Evolutionary conservation across 2,888 invertebrate genomes (phyloP).

Genomic region (Tenthredo livida): DNA sequence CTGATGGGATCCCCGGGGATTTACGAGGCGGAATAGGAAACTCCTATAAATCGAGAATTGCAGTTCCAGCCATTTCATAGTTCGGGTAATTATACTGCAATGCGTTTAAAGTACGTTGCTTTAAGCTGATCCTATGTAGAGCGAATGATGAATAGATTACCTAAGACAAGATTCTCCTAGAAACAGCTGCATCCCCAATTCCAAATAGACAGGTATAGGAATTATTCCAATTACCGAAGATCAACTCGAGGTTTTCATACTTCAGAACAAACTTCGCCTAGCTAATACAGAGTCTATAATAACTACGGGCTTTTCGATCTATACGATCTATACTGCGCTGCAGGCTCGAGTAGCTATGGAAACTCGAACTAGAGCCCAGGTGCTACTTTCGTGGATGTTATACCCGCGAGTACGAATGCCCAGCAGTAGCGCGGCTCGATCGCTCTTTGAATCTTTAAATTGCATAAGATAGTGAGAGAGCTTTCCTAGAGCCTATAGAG

Average conservation of each 20-base stretch:
- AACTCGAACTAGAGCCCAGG: not conserved
- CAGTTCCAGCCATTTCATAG: slow-evolving; percentile 39
- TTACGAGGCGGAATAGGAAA: slow-evolving; percentile 43
- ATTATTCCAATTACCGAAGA: slow-evolving; percentile 27
- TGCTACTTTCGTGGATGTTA: slow-evolving; percentile 13
- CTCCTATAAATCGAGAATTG: slow-evolving; percentile 37
- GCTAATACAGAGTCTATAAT: slow-evolving; percentile 15
- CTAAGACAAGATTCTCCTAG: not conserved
- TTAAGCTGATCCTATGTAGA: not conserved
- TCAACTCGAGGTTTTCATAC: slow-evolving; percentile 25
- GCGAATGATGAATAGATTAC: slow-evolving; percentile 28
- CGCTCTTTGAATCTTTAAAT: slow-evolving; percentile 12
- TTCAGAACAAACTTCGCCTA: slow-evolving; percentile 35
- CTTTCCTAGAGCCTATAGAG: not conserved
- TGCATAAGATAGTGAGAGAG: slow-evolving; percentile 30
- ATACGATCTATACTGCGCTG: not conserved
- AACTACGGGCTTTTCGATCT: not conserved
- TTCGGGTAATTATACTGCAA: slow-evolving; percentile 34
- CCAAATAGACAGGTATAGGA: not conserved
- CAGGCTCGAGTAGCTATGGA: slow-evolving; percentile 11
- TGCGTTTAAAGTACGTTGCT: slow-evolving; percentile 37
- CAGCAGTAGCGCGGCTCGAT: not conserved
- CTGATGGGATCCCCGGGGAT: slow-evolving; percentile 24
- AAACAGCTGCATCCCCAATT: not conserved
- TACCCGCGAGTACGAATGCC: slow-evolving; percentile 19